These are phyloP conservation scores for Ichneumoninae sp. DNA, from an alignment of 2,888 invertebrate species.

Conservation along the genomic window DNA sequence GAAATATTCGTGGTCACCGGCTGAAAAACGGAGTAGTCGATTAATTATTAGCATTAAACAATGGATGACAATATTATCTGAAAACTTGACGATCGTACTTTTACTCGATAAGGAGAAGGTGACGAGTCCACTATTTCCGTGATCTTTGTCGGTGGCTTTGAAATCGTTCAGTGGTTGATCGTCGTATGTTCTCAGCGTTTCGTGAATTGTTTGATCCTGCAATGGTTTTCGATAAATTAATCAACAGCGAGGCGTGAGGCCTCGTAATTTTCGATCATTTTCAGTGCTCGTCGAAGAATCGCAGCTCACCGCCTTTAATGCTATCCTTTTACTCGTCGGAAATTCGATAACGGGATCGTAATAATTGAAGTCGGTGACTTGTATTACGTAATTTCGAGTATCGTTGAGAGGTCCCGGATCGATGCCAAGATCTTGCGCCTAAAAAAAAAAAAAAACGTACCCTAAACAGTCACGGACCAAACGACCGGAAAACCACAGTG, in stretches of 20 bases:
- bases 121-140: slow-evolving; percentile 86
- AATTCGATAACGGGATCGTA: slow-evolving; percentile 86
- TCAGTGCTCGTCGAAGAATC: neutral
- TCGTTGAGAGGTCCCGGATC: slow-evolving; percentile 83
- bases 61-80: neutral
- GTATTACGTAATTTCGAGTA: slow-evolving; percentile 83
- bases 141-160: slow-evolving; percentile 86
- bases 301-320: slow-evolving; percentile 64
- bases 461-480: no score
- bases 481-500: no score
- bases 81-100: slow-evolving; percentile 77
- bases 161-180: slow-evolving; percentile 84
- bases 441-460: slow-evolving; percentile 42
- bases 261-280: neutral
- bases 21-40: slow-evolving; percentile 18
- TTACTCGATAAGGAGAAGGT: slow-evolving; percentile 84
- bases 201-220: slow-evolving; percentile 71
- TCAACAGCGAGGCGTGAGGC: neutral
- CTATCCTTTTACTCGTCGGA: slow-evolving; percentile 80
- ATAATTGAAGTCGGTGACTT: slow-evolving; percentile 87
- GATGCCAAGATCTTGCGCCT: slow-evolving; percentile 87
- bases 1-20: slow-evolving; percentile 67
- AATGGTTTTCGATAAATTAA: slow-evolving; percentile 23
- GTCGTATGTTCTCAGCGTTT: slow-evolving; percentile 78
- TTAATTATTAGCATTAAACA: neutral